Evolutionary conservation across 1,140 invertebrate genomes (phyloP).

Genomic region (Lethocerus indicus): DNA sequence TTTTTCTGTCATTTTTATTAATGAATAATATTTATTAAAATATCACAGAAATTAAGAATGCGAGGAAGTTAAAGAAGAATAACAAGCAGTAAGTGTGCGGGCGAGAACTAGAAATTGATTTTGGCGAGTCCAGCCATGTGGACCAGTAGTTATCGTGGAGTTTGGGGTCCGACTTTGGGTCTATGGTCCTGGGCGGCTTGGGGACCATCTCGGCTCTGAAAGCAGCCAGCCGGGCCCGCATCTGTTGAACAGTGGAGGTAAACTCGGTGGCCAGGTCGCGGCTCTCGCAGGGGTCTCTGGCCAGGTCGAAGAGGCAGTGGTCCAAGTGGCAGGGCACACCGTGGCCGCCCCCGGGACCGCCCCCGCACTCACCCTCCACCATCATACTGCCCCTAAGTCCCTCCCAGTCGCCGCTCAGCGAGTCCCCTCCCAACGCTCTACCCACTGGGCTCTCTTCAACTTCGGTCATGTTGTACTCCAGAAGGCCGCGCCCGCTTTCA

Average conservation of each 20-base stretch:
- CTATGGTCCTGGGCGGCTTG: background rate
- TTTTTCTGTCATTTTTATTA: background rate
- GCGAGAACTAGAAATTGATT: no score
- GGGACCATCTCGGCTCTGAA: background rate
- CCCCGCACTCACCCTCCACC: background rate
- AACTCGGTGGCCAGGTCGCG: background rate
- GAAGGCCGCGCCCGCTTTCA: background rate
- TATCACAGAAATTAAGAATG: background rate
- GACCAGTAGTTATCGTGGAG: background rate
- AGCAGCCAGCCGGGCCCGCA: background rate
- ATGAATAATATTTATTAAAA: background rate
- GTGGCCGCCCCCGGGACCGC: background rate
- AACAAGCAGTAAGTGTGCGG: background rate
- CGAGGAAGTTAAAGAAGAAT: background rate
- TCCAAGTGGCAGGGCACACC: background rate
- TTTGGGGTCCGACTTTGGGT: background rate
- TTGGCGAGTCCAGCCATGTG: background rate
- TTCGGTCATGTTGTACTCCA: background rate
- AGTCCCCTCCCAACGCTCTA: background rate
- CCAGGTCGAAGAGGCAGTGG: conserved; percentile 3
- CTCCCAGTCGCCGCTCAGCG: background rate
- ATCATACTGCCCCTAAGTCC: background rate
- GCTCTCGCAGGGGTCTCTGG: background rate
- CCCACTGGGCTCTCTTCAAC: background rate
- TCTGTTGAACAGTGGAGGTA: background rate